These are phyloP conservation scores for Amaurobius ferox DNA, from an alignment of 2,888 invertebrate species.

Conservation along the genomic window DNA sequence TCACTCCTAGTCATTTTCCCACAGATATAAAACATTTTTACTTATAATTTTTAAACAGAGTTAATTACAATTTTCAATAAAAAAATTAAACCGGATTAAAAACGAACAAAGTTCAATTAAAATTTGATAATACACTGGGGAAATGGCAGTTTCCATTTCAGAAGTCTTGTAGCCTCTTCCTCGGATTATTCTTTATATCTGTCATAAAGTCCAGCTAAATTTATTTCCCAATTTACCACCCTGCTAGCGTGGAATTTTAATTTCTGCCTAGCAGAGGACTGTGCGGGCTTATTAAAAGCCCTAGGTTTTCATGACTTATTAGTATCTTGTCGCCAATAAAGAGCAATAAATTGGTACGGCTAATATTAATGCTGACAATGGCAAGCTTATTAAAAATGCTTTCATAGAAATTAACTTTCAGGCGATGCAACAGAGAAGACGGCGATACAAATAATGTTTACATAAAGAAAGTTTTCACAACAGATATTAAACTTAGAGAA, in stretches of 20 bases:
- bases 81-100: neutral
- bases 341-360: slow-evolving; percentile 52
- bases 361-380: slow-evolving; percentile 70
- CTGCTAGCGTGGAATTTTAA: slow-evolving; percentile 57
- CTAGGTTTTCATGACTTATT: slow-evolving; percentile 53
- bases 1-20: too few relatives aligned
- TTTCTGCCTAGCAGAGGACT: slow-evolving; percentile 40
- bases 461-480: too few relatives aligned
- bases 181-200: slow-evolving; percentile 45
- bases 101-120: neutral
- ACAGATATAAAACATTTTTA: too few relatives aligned
- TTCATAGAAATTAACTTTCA: slow-evolving; percentile 56
- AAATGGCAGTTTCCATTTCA: neutral
- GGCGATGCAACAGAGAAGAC: too few relatives aligned
- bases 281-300: slow-evolving; percentile 64
- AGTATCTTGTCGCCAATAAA: slow-evolving; percentile 61
- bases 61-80: too few relatives aligned
- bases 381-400: slow-evolving; percentile 66
- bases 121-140: neutral
- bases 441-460: too few relatives aligned
- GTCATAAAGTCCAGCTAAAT: slow-evolving; percentile 57
- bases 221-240: slow-evolving; percentile 62
- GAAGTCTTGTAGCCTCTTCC: slow-evolving; percentile 29
- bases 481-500: too few relatives aligned
- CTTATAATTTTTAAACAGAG: too few relatives aligned